A percentile compares a stretch with the other conserved stretches of the same genome.
phyloP scores from a whole-genome alignment of 92 coral and sea anemone species.

The Actinernus sp. region DNA sequence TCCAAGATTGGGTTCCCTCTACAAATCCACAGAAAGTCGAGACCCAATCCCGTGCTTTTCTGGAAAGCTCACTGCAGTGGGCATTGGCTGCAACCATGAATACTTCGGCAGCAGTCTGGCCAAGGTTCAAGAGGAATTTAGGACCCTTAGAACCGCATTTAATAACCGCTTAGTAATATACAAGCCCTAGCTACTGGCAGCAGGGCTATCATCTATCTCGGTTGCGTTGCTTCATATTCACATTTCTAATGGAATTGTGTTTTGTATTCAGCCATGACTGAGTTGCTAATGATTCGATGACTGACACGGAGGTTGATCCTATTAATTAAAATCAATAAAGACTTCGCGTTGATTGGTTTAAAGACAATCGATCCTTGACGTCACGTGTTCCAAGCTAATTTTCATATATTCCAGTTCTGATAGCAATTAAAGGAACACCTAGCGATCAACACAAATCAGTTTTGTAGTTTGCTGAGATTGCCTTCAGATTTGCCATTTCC shows the following conservation, averaged over 20 bases:
- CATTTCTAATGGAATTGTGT: conserved; percentile 77
- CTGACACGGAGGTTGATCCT: conserved; percentile 89
- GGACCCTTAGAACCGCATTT: too few species aligned
- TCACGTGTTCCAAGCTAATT: conserved; percentile 61
- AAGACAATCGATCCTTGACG: conserved; percentile 59
- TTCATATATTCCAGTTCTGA: conserved; percentile 17
- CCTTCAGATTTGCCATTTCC: too few species aligned
- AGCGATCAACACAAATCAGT: too few species aligned
- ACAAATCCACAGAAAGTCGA: conserved; percentile 44
- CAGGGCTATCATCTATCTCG: too few species aligned
- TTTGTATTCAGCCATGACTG: conserved; percentile 85
- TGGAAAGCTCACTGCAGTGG: conserved; percentile 13
- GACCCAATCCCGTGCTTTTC: conserved; percentile 47
- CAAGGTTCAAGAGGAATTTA: too few species aligned
- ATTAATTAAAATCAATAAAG: conserved; percentile 87
- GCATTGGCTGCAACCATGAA: conserved; percentile 49
- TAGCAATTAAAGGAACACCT: conserved; percentile 7
- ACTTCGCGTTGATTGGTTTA: conserved; percentile 60
- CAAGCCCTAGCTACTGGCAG: too few species aligned
- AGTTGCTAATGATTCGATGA: conserved; percentile 92
- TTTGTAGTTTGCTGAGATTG: too few species aligned
- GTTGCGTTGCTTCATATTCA: conserved; percentile 57
- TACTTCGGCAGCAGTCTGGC: too few species aligned
- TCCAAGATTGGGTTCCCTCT: conserved; percentile 79
- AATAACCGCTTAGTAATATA: too few species aligned